phyloP scores from a whole-genome alignment of 2,888 invertebrate genomes.

The Yponomeuta sedellus region DNA sequence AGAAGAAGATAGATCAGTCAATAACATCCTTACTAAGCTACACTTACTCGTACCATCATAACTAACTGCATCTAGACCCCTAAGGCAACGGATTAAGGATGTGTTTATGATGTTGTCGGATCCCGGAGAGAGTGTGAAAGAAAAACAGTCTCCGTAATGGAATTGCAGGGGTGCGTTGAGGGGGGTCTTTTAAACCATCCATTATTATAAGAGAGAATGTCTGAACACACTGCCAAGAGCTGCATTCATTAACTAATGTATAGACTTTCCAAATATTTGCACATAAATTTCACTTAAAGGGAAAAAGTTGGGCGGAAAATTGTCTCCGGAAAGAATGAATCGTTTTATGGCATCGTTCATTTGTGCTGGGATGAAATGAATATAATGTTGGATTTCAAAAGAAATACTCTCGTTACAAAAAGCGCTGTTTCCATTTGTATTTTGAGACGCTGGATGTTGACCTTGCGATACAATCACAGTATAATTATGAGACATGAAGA shows the following conservation, averaged over 20 bases:
- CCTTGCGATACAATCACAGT: too few species aligned
- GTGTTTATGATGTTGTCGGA: background rate
- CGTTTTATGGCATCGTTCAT: constrained; percentile 21
- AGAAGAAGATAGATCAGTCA: too few species aligned
- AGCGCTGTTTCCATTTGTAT: too few species aligned
- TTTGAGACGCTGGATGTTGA: too few species aligned
- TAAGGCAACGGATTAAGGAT: background rate
- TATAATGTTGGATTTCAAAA: background rate
- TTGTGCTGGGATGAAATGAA: background rate
- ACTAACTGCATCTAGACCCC: background rate
- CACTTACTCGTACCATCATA: background rate
- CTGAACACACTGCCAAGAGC: constrained; percentile 54
- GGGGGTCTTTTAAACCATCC: constrained; percentile 13
- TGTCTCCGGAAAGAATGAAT: constrained; percentile 40
- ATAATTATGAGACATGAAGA: too few species aligned
- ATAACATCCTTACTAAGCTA: too few species aligned
- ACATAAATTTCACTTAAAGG: constrained; percentile 64
- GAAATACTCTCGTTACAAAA: too few species aligned
- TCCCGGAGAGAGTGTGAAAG: background rate
- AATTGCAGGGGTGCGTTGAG: constrained; percentile 65
- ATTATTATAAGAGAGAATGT: constrained; percentile 16
- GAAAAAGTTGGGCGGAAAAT: constrained; percentile 44
- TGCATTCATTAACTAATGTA: constrained; percentile 76
- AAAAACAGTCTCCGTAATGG: constrained; percentile 40
- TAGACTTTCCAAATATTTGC: constrained; percentile 73